Base-by-base conservation (phyloP, 2,113 vertebrate species). In the Ophthalmolycus amberensis region DNA sequence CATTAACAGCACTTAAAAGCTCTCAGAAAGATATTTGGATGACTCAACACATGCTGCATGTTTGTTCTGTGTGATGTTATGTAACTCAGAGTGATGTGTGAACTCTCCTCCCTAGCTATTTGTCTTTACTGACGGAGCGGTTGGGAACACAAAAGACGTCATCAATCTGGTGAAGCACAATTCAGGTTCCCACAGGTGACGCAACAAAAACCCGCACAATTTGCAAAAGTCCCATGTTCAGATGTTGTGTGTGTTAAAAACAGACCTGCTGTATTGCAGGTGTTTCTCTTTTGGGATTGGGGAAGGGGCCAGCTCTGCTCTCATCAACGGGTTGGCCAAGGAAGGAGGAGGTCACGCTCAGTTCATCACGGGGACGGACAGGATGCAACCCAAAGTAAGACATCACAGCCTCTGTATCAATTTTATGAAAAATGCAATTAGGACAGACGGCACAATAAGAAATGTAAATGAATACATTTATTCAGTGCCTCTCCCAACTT, bases 201-300 rank as follows among this genome's bases (percentile, higher is more conserved):
- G 76, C 27, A 46, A 29, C 5, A 14, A 63, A 48, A 58, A 54
- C 4, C 10, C 20, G 29, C 8, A 32, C 4, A 14, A 38, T 48
- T 25, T 3, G 9, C n/a, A 58, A n/a, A 72, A 22, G 50, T 46
- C 7, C 15, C 9, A 40, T 65, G 50, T 38, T 44, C 1, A 34
- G 1, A 4, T 70, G 38, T 71, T 32, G 32, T 32, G 50, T 73
- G 14, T 58, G 32, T 58, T 15, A 16, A 58, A 68, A 20, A 34
- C 22, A 63, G 29, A 77, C 6, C 20, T n/a, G 0, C 38, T 86
- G 34, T 64, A 2, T 84, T 83, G 4, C 63, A 97, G 96, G 81
- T 97, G 96, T 84, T 97, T 97, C 85, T 95, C 96, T 10, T 97
- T 97, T 78, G 96, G 96, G 5, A 97, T 97, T 67, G 96, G 97